Base-by-base conservation (phyloP, 2,888 invertebrate species). In the Hipparchia semele region DNA sequence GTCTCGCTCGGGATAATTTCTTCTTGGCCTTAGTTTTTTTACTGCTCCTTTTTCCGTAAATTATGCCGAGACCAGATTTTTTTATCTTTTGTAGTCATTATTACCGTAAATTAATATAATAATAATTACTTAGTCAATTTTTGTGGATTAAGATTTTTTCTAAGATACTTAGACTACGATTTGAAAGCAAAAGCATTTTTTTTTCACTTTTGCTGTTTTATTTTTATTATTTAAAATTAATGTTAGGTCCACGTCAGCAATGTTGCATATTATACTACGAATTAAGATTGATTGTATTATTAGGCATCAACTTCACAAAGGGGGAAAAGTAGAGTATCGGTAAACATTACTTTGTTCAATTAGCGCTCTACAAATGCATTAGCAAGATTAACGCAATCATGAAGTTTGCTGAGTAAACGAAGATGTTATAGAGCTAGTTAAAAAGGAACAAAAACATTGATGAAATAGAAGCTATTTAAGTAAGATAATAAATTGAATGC, bases 341-440 rank as follows among this genome's bases (percentile, higher is more conserved):
- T 51, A 64, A 64, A 64, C 49, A 23, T 49, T 61, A 61, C 46
- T 62, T 62, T 46, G 49, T 51, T 13, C 49, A 64, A 62, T 64
- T 64, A 64, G 13, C 49, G 10, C 23, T 51, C 6, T 13, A 64
- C 64, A 51, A 64, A 64, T 23, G 23, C 64, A 64, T 64, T 51
- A 64, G 49, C 49, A 49, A 64, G 49, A 64, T 51, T 64, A 64
- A 62, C 46, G 13, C 46, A 49, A 62, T 46, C 64, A 49, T 23
- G 49, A 10, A 49, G 49, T 49, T 13, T 5, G 64, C 13, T 8
- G 49, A 64, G 64, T 49, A 49, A 64, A 49, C 49, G 13, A 49
- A 49, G 23, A 51, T 49, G 49, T 62, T 62, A 39, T 39, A 49
- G 13, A 13, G 45, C 13, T 13, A 51, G 13, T 13, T 7, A 56